Base-by-base conservation (phyloP, 2,113 vertebrate species). In the Drymodes brunneopygia region DNA sequence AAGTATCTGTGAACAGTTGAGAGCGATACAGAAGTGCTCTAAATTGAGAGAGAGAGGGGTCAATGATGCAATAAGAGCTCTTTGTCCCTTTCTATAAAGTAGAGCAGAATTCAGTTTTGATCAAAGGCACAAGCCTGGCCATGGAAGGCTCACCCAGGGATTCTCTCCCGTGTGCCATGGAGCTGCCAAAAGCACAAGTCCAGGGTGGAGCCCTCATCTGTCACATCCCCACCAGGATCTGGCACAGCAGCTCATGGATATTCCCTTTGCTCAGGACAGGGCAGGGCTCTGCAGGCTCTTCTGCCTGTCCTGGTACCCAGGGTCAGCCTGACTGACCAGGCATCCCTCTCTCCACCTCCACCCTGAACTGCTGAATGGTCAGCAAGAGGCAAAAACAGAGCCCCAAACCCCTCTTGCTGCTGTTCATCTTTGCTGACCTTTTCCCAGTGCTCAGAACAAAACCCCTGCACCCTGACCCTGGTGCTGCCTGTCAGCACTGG, bases 11-110 rank as follows among this genome's bases (percentile, higher is more conserved):
- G 40, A 84, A 58, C 73, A 69, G 82, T 31, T 56, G 85, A 83
- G 31, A 95, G 94, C 80, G 69, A 90, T 58, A 90, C 21, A 40
- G 85, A 64, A 90, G 80, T 79, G 75, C 64, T 90, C 70, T 82
- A 94, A 85, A 74, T 82, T 58, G 64, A 82, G 69, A 83, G 44
- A 74, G 56, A 79, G 57, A 38, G 18, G n/a, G 60, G 56, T 90
- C 95, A 88, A 25, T 56, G 95, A 72, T 67, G 58, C 62, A 60
- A 14, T 73, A 51, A 87, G 45, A 91, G 65, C 47, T 50, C 79
- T 89, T 45, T 48, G 58, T 65, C 38, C 70, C 50, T 50, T 57
- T 67, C 56, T 14, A 71, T 29, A 64, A 53, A 48, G 42, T 45
- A 90, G 62, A 58, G 6, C n/a, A 71, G 67, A 70, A 81, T 4